Conservation (phyloP, 2,113 vertebrate genomes). For the Chrysemys picta region DNA sequence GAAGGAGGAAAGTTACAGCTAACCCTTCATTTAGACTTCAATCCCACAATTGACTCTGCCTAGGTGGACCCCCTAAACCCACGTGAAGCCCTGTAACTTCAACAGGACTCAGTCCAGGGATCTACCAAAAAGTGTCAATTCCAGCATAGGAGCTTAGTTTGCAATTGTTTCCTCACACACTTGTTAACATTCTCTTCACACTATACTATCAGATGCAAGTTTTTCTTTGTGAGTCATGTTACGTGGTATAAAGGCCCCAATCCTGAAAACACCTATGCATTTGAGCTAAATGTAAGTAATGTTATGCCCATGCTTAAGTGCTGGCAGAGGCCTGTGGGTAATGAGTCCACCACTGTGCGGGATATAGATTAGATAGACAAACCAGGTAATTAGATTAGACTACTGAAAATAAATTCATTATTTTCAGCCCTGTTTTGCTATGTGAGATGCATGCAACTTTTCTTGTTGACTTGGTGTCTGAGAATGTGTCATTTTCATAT, state of each 20-base stretch:
- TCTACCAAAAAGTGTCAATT: not conserved
- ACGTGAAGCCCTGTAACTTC: accelerated
- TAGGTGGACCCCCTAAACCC: not conserved
- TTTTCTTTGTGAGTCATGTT: not conserved
- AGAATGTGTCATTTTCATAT: slow-evolving; percentile 61
- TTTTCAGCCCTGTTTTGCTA: slow-evolving; percentile 18
- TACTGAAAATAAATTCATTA: slow-evolving; percentile 20
- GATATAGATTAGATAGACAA: not conserved
- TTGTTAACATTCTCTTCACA: not conserved
- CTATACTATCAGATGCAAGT: not conserved
- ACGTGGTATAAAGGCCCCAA: not conserved
- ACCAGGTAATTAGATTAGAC: not conserved
- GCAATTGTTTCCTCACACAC: not conserved
- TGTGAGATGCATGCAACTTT: slow-evolving; percentile 31
- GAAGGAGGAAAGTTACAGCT: not conserved
- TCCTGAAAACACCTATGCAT: accelerated
- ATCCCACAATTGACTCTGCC: not conserved
- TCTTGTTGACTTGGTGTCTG: slow-evolving; percentile 52
- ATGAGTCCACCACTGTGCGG: not conserved
- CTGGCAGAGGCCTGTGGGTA: not conserved
- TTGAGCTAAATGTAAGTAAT: not conserved
- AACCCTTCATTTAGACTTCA: not conserved
- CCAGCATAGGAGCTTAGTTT: not conserved
- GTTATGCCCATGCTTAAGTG: not conserved
- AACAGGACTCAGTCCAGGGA: not conserved